Base-by-base conservation (phyloP, 53 echinoderm and acorn worm species). In the Crossaster papposus region DNA sequence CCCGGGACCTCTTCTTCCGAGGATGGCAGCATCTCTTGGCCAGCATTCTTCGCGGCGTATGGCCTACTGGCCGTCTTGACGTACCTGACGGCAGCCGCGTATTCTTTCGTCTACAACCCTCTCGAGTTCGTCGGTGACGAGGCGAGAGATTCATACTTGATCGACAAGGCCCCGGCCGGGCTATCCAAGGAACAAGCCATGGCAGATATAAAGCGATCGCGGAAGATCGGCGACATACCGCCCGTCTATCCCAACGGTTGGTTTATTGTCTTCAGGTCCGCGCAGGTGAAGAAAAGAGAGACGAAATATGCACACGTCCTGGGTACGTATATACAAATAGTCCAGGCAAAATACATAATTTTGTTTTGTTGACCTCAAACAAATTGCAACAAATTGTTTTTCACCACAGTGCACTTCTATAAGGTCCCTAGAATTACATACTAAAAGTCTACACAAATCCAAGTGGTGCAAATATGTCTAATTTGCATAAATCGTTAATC, bases 181-280 rank as follows among this genome's bases (percentile, higher is more conserved):
- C 65, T 30, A 50, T 65, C 37, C 44, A 44, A 29, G 54, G 85
- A 71, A 32, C 72, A 85, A 26, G 28, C 52, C 17, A 14, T 85
- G 31, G 53, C 51, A 52, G 72, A 72, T 52, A 85, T 85, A 53
- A 85, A 72, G 10, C 51, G 72, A 6, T 11, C 33, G 50, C 53
- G 85, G 72, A 20, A 72, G 14, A 52, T 72, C 23, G 92, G 88
- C 24, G 88, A 91, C 30, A 72, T 91, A 9, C 92, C 92, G 22
- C 92, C 92, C 36, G 92, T 91, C 35, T 91, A 91, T 64, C 92
- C 92, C 33, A 91, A 91, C 30, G 92, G 92, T 28, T 91, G 92
- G 92, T 91, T 91, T 72, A 70, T 54, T 51, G 72, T 88, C n/a
- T 58, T 79, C 4, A 54, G 73, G 26, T 88, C 88, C 2, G 54